These are phyloP conservation scores for Phyllotis vaccarum DNA, from an alignment of 2,797 vertebrate species.

Conservation along the genomic window DNA sequence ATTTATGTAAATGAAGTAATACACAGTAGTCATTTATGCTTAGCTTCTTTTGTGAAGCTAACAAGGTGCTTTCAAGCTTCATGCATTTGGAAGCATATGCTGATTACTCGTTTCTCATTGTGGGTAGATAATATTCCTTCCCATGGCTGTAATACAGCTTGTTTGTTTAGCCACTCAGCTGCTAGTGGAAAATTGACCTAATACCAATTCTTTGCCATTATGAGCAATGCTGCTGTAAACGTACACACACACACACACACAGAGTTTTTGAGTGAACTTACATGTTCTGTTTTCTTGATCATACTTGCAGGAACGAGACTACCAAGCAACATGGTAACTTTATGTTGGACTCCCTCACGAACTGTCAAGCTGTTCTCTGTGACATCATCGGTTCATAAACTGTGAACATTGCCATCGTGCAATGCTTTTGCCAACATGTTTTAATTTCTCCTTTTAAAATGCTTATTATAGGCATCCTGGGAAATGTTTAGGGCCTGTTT, in stretches of 20 bases:
- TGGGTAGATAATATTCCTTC: not conserved
- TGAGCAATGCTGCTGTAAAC: not conserved
- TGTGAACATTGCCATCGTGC: not conserved
- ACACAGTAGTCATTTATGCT: not conserved
- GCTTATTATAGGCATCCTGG: not conserved
- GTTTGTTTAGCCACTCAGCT: not conserved
- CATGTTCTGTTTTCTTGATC: not conserved
- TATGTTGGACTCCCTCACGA: not conserved
- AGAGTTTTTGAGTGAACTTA: not conserved
- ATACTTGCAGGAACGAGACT: not conserved
- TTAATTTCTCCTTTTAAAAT: not conserved
- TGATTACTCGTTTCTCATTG: not conserved
- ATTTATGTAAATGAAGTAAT: not conserved
- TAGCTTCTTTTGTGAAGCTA: not conserved
- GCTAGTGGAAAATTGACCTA: not conserved
- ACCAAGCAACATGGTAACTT: not conserved
- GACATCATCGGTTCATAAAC: not conserved
- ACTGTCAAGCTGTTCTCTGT: not conserved
- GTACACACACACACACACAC: not conserved
- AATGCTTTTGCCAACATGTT: not conserved
- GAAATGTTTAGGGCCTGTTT: not conserved
- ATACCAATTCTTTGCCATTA: not conserved
- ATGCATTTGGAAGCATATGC: rapidly evolving
- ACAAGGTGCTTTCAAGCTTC: not conserved
- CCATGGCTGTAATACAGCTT: not conserved